phyloP scores from a whole-genome alignment of 2,113 vertebrate genomes.

The Tachuris rubrigastra region DNA sequence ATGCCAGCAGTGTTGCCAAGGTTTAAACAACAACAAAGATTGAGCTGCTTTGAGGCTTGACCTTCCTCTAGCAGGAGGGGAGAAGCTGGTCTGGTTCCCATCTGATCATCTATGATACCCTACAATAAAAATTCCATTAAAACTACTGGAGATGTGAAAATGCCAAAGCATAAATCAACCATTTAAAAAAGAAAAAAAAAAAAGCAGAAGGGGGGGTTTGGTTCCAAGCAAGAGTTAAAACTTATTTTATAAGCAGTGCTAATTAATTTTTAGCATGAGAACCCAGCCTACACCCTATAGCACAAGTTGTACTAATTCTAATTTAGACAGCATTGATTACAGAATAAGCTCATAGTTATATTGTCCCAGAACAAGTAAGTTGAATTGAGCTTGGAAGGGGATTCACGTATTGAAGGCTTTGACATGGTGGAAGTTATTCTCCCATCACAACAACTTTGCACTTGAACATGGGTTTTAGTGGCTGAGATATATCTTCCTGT shows the following conservation, averaged over 20 bases:
- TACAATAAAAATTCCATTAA: not conserved
- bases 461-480: not conserved
- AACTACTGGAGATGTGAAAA: not conserved
- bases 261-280: not conserved
- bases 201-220: rapidly evolving
- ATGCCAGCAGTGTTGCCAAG: not conserved
- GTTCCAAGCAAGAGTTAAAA: not conserved
- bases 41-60: constrained; percentile 24
- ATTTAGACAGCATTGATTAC: not conserved
- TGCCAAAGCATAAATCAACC: not conserved
- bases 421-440: not conserved
- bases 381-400: not conserved
- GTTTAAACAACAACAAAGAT: constrained; percentile 31
- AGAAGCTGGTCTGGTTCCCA: constrained; percentile 6
- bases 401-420: not conserved
- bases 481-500: not conserved
- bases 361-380: not conserved
- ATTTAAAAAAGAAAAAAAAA: not conserved
- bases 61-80: not conserved
- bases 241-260: not conserved
- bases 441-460: not conserved
- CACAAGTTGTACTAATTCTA: not conserved
- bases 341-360: not conserved
- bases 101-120: not conserved
- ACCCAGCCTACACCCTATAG: not conserved